phyloP scores from a whole-genome alignment of 2,113 vertebrate species.

The Tautogolabrus adspersus region DNA sequence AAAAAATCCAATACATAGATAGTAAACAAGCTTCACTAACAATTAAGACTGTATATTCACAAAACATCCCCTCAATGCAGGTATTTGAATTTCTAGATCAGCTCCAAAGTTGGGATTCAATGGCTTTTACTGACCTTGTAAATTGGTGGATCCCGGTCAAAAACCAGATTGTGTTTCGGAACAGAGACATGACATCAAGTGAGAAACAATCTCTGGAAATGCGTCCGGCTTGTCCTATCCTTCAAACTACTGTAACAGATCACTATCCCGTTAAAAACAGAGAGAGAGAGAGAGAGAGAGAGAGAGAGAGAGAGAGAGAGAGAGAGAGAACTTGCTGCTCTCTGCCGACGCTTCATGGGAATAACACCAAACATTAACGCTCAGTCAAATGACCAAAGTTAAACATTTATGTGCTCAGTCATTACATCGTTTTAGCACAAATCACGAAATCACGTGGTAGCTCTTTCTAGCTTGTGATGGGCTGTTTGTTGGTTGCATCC shows the following conservation, averaged over 20 bases:
- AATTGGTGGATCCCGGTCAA: conserved; percentile 81
- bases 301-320: background rate
- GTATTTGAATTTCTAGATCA: background rate
- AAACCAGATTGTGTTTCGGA: conserved; percentile 82
- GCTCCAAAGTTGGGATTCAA: background rate
- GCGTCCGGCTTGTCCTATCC: background rate
- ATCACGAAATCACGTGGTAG: conserved; percentile 13
- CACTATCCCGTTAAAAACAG: conserved; percentile 21
- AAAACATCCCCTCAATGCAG: background rate
- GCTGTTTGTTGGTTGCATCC: background rate
- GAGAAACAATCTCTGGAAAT: conserved; percentile 4
- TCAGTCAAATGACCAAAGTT: background rate
- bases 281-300: background rate
- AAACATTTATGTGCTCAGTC: conserved; percentile 28
- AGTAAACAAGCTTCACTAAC: background rate
- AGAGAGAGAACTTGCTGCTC: conserved; percentile 41
- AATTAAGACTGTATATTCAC: background rate
- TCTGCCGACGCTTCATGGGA: conserved; percentile 30
- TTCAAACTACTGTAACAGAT: conserved; percentile 37
- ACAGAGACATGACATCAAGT: conserved; percentile 77
- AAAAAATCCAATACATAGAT: background rate
- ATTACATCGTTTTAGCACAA: background rate
- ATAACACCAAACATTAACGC: conserved; percentile 24
- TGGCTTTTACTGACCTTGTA: conserved; percentile 76
- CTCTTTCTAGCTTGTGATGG: background rate